These are phyloP conservation scores for Micropterix aruncella DNA, from an alignment of 2,888 invertebrate genomes.

Conservation along the genomic window DNA sequence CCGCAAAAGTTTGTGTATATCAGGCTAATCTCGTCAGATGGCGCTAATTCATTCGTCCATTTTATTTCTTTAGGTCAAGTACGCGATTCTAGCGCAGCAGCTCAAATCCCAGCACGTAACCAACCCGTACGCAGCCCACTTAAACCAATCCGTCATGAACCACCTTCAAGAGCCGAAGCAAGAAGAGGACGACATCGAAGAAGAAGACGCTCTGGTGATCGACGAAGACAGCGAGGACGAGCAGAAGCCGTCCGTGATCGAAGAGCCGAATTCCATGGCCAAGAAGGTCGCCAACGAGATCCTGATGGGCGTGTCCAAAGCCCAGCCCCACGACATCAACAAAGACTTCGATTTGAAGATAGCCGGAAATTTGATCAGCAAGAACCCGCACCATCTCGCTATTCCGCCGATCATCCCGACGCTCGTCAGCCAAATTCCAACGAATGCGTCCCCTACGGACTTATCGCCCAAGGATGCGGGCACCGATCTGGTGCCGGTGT, in stretches of 20 bases:
- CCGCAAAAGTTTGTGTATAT: too few relatives aligned
- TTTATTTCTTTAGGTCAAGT: too few relatives aligned
- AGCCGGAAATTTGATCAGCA: constrained; percentile 42
- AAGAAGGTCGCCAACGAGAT: constrained; percentile 45
- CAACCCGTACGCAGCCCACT: constrained; percentile 9
- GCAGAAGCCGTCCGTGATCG: constrained; percentile 10
- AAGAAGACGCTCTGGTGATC: constrained; percentile 52
- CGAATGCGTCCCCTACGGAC: constrained; percentile 16
- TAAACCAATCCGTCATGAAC: constrained; percentile 16
- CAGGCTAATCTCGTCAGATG: too few relatives aligned
- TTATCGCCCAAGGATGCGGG: constrained; percentile 35
- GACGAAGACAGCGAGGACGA: constrained; percentile 41
- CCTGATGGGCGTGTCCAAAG: constrained; percentile 31
- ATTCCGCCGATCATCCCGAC: constrained; percentile 14
- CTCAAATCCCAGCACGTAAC: constrained; percentile 42
- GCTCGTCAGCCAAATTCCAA: constrained; percentile 9
- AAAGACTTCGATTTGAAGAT: constrained; percentile 40
- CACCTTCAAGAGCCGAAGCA: constrained; percentile 36
- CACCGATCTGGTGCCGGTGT: constrained; percentile 62
- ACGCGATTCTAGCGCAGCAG: constrained; percentile 66
- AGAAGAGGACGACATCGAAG: constrained; percentile 47
- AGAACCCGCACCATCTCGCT: constrained; percentile 16
- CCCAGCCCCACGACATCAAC: constrained; percentile 25
- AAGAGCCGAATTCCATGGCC: constrained; percentile 30
- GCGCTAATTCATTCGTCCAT: constrained; percentile 51